A percentile compares a stretch with the other conserved stretches of the same genome.
These are phyloP conservation scores for human DNA, from an alignment of 2,113 vertebrate species.

Conservation along the genomic window GRCh38 chr16:60231001-60231500, in stretches of 20 bases:
- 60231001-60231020: neutral
- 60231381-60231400: neutral
- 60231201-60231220: neutral
- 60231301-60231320: neutral
- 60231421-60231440: neutral
- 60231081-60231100: neutral
- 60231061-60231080: neutral
- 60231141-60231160: neutral
- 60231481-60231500: neutral
- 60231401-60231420: neutral
- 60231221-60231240: neutral
- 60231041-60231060: neutral
- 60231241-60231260: neutral
- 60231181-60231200: neutral
- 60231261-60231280: neutral
- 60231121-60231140: neutral
- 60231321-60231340: neutral
- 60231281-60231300: neutral
- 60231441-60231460: neutral
- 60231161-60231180: constrained; percentile 33
- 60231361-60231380: neutral
- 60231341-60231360: neutral
- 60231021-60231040: neutral
- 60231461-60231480: neutral
- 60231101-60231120: constrained; percentile 38